phyloP scores from a whole-genome alignment of 2,113 vertebrate genomes.

The Oryctolagus cuniculus region mOryCun1.1 NC_091435.1:22584001-22584500 shows the following conservation, averaged over 20 bases:
- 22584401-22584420: neutral
- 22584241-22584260: neutral
- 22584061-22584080: neutral
- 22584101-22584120: neutral
- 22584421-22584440: no score
- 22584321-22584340: no score
- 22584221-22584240: neutral
- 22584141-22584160: neutral
- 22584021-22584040: neutral
- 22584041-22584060: neutral
- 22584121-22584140: neutral
- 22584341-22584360: no score
- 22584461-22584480: neutral
- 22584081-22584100: neutral
- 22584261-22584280: neutral
- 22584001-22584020: neutral
- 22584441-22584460: neutral
- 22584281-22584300: neutral
- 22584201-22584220: no score
- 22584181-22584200: neutral
- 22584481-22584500: neutral
- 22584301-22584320: neutral
- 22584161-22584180: neutral
- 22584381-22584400: neutral
- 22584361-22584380: neutral